Evolutionary conservation across 92 coral and sea anemone genomes (phyloP), one percentile per base, ranked within the genome.

Genomic region (Diadumene lineata): DNA sequence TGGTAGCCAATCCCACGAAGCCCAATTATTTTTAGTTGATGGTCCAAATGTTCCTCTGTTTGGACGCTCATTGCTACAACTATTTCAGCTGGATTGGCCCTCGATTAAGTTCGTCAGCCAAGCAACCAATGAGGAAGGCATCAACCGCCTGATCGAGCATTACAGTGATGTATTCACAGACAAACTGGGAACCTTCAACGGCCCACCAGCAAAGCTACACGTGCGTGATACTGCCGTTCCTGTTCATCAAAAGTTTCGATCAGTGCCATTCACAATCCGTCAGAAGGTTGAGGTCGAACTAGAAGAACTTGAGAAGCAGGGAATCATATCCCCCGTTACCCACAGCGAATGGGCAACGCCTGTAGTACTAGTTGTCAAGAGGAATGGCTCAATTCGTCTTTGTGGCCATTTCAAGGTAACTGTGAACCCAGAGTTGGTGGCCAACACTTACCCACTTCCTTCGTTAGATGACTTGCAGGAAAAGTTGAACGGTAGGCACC

Each of bases 351-450:
- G 48, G 48, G 48, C 48, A 38, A 38, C 48, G 7, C 48, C 48
- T 4, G 48, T 38, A 4, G 48, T 38, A 4, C 48, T 38, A 38
- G 48, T 38, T 38, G 48, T 38, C 48, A 38, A 38, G 48, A 38
- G 13, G 13, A 4, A 6, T 4, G 66, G 66, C 10, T 23, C 11
- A 3, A 13, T 61, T 10, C 31, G 66, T 2, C 28, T 61, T 18
- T 61, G 66, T 18, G 66, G 66, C 23, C 28, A 61, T 30, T 24
- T 23, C 30, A 19, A 23, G 27, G 66, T 61, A 48, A 51, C 81
- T 19, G 85, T 81, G 18, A 81, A 81, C 28, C 62, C 85, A 28
- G 81, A 80, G 70, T 43, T 72, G 48, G 80, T 73, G 64, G 33
- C 61, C 21, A 75, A 80, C 30, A 81, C 68, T 16, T 30, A 64